These are phyloP conservation scores for Heliconius aoede DNA, from an alignment of 2,888 invertebrate species.

Conservation along the genomic window DNA sequence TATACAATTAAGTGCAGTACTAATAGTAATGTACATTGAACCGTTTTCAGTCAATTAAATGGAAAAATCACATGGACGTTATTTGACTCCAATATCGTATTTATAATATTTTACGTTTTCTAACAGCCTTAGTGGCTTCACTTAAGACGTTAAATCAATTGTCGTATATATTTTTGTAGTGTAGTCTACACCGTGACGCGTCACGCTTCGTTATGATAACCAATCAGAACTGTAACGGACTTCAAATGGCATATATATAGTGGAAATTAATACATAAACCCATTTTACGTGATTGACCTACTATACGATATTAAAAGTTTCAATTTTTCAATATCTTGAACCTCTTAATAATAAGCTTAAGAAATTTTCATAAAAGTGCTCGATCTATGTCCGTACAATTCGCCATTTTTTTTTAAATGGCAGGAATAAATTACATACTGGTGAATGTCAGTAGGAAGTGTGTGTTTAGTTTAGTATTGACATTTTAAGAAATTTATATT, in stretches of 20 bases:
- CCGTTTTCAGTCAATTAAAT: constrained; percentile 42
- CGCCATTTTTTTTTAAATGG: neutral
- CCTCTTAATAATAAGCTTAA: neutral
- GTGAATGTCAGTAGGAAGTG: neutral
- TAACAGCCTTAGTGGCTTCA: constrained; percentile 16
- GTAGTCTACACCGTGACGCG: constrained; percentile 48
- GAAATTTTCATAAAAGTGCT: neutral
- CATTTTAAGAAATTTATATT: neutral
- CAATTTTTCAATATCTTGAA: too few relatives aligned
- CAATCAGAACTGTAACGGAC: constrained; percentile 43
- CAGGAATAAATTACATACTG: neutral
- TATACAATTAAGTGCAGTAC: constrained; percentile 11
- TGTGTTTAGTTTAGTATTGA: neutral
- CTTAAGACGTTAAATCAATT: constrained; percentile 33
- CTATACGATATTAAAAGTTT: neutral
- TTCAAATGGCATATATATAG: constrained; percentile 29
- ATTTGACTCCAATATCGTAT: constrained; percentile 34
- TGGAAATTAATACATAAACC: constrained; percentile 4
- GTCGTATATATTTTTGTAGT: constrained; percentile 23
- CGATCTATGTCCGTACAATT: neutral
- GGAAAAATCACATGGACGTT: constrained; percentile 36
- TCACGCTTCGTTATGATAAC: constrained; percentile 47
- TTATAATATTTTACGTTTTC: constrained; percentile 43
- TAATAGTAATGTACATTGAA: constrained; percentile 30
- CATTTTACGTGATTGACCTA: neutral